Conservation (phyloP, 1,140 invertebrate species). For the Aphis gossypii region DNA sequence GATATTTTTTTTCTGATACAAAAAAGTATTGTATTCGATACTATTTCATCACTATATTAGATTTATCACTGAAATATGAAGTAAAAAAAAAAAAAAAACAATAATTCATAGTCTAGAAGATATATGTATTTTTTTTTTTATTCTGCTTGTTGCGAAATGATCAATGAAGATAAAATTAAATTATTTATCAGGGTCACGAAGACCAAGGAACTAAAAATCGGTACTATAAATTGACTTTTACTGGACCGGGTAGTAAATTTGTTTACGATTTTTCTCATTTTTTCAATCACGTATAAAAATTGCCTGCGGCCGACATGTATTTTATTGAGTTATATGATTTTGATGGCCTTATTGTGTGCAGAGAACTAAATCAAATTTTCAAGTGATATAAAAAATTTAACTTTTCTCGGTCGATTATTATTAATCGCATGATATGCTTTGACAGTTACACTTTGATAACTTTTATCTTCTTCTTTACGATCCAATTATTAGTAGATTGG, state of each 20-base stretch:
- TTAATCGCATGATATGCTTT: neutral
- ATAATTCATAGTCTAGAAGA: neutral
- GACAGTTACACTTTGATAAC: neutral
- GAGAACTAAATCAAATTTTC: slow-evolving; percentile 16
- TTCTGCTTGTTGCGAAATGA: neutral
- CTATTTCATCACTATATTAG: neutral
- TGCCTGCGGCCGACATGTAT: neutral
- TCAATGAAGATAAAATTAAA: neutral
- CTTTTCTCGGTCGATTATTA: neutral
- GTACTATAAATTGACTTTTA: slow-evolving; percentile 8
- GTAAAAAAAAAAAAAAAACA: neutral
- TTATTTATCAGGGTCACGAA: neutral
- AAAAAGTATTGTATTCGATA: neutral
- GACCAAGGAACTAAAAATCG: neutral
- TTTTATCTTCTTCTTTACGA: neutral
- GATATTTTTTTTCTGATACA: neutral
- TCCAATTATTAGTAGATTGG: neutral
- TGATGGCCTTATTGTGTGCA: slow-evolving; percentile 10
- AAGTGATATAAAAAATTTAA: neutral
- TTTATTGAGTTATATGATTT: slow-evolving; percentile 7
- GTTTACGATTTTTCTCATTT: slow-evolving; percentile 4
- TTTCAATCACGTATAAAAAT: neutral
- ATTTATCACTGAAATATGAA: neutral
- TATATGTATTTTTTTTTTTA: neutral
- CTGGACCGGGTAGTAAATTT: neutral